Base-by-base conservation (phyloP, 2,888 invertebrate species). In the Drosophila birchii region DNA sequence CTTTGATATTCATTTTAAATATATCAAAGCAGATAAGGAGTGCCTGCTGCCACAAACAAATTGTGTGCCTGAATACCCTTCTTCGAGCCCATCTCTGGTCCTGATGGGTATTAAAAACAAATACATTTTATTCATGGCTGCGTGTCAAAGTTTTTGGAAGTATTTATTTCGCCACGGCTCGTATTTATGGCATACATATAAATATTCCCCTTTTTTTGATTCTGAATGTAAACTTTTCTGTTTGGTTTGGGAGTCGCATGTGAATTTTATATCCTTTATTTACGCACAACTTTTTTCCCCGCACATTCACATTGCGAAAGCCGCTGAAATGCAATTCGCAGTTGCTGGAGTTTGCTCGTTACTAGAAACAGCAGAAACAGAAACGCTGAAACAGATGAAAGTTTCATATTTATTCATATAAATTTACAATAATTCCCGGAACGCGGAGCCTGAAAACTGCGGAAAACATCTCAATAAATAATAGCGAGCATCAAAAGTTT, bases 141-240 rank as follows among this genome's bases (percentile, higher is more conserved):
- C 57, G 51, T 80, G 51, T 70, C 58, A 80, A 80, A 76, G 55
- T 76, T 76, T 76, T 76, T 47, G 54, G 38, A 32, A 53, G 59
- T 54, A 53, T 73, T 58, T 58, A 58, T 57, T 56, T 69, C 75
- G 43, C 43, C 43, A 32, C 18, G 38, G 32, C 47, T 39, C 18
- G 47, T 60, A 47, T 41, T 29, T 51, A 43, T 20, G 18, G 14
- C 26, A 34, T n/a, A 43, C 49, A 41, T 32, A 45, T 39, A 38
- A 32, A 41, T 43, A 18, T 32, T 49, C 36, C 23, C 45, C 41
- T 26, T 34, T 34, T 56, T 56, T 20, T 26, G 5, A 5, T 26
- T 23, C 2, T 7, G 26, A 18, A 47, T 67, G 23, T 16, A 41
- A 68, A 68, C 29, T 49, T 69, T 69, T 56, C 11, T 67, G 34